Conservation (phyloP, 2,113 vertebrate species). For the Gavialis gangeticus region DNA sequence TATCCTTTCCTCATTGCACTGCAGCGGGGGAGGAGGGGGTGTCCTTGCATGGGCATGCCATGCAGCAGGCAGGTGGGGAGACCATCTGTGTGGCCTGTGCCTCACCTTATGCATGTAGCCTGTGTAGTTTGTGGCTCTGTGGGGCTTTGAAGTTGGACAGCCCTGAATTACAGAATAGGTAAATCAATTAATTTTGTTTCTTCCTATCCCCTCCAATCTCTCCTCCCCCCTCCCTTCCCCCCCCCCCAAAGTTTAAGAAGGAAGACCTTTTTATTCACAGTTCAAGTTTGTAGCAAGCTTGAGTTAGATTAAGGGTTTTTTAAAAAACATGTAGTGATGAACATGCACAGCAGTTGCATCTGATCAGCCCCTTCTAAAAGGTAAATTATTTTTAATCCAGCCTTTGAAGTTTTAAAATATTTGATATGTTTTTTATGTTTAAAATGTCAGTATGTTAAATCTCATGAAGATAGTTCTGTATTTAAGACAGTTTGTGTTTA, state of each 20-base stretch:
- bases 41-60: too few species aligned
- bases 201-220: neutral
- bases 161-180: neutral
- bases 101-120: too few species aligned
- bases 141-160: too few species aligned
- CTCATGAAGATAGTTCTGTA: neutral
- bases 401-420: too few species aligned
- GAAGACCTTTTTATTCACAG: neutral
- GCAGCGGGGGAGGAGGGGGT: too few species aligned
- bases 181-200: slow-evolving; percentile 15
- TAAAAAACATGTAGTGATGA: neutral
- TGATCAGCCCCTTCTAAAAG: too few species aligned
- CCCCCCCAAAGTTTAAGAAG: neutral
- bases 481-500: slow-evolving; percentile 2
- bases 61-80: too few species aligned
- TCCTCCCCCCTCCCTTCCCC: too few species aligned
- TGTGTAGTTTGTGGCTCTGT: too few species aligned
- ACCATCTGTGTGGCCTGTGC: too few species aligned
- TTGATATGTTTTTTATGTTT: neutral
- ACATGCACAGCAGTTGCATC: neutral
- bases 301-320: neutral
- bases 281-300: neutral
- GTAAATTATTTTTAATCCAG: too few species aligned
- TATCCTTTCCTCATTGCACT: too few species aligned
- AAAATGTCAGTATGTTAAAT: slow-evolving; percentile 10